phyloP scores from a whole-genome alignment of 2,797 vertebrate species.

The Glossophaga mutica region DNA sequence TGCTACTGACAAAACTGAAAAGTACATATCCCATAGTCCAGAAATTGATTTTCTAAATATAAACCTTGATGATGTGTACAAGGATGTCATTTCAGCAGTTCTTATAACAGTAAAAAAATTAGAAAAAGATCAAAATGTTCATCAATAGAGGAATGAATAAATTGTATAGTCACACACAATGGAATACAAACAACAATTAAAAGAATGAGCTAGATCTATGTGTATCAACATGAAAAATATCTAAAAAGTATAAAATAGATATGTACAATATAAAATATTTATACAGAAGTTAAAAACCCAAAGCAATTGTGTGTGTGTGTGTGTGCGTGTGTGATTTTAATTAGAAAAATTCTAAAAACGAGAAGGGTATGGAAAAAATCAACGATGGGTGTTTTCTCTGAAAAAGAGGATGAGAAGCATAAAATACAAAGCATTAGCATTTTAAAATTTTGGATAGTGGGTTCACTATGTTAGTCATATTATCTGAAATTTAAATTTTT shows the following conservation, averaged over 20 bases:
- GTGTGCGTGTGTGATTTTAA: neutral
- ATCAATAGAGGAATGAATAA: neutral
- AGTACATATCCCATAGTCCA: neutral
- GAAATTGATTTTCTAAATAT: neutral
- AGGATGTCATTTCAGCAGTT: neutral
- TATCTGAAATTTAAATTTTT: constrained; percentile 24
- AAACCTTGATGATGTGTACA: neutral
- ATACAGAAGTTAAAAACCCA: neutral
- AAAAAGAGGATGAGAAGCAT: neutral
- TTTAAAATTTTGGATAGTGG: neutral
- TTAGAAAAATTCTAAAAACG: neutral
- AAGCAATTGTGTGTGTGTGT: neutral
- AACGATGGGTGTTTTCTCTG: neutral
- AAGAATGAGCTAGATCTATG: neutral
- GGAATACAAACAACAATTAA: neutral
- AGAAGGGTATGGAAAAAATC: neutral
- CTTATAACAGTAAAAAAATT: neutral
- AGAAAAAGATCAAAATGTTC: neutral
- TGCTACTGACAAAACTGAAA: neutral
- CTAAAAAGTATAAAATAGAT: neutral
- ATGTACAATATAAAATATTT: neutral
- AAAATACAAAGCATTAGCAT: neutral
- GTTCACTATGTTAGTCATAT: neutral
- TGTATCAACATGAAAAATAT: neutral
- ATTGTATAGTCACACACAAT: neutral